Conservation (phyloP, 2,797 vertebrate species). For the Macrochelys suwanniensis region DNA sequence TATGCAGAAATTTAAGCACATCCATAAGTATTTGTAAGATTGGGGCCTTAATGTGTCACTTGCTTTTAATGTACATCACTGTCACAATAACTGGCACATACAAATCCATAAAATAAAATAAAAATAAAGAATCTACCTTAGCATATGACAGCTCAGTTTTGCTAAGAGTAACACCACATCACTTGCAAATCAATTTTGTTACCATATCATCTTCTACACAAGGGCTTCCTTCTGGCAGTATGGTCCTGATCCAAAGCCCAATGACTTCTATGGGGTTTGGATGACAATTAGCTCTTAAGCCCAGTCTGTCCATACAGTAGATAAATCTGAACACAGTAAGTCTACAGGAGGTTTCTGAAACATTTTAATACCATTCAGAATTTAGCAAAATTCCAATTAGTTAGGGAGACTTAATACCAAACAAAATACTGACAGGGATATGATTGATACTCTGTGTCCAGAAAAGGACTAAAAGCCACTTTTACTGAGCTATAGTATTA, state of each 20-base stretch:
- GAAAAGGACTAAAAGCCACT: neutral
- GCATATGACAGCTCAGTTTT: neutral
- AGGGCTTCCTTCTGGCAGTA: neutral
- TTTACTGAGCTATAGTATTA: constrained; percentile 56
- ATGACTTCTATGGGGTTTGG: neutral
- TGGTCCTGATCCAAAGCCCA: neutral
- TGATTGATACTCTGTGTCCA: rapidly evolving
- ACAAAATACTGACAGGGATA: neutral
- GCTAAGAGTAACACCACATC: neutral
- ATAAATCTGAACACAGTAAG: neutral
- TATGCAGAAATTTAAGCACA: neutral
- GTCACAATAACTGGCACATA: neutral
- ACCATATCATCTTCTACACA: neutral
- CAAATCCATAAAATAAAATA: neutral
- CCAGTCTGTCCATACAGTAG: neutral
- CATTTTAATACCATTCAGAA: neutral
- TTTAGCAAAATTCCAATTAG: neutral
- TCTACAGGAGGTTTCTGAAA: neutral
- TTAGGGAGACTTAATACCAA: neutral
- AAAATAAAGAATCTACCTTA: neutral
- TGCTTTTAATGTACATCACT: neutral
- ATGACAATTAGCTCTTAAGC: neutral
- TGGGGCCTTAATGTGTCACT: neutral
- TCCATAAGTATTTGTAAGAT: neutral
- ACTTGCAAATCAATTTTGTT: neutral